Conservation (phyloP, 2,888 invertebrate genomes). For the Cenopis cana region DNA sequence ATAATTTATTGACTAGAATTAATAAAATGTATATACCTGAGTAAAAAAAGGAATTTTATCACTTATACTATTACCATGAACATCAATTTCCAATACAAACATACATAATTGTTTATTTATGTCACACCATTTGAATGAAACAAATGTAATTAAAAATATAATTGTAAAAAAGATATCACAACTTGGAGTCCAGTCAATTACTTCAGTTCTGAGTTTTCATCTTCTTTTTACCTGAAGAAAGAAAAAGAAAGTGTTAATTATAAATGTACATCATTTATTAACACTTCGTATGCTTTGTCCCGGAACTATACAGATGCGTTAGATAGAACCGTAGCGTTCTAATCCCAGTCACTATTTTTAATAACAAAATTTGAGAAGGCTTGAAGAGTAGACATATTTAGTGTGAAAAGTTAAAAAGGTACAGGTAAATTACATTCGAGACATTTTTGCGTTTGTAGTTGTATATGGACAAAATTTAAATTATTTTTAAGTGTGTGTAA, state of each 20-base stretch:
- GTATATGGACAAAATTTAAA: too few species aligned
- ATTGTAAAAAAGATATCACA: conserved; percentile 43
- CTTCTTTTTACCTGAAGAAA: conserved; percentile 14
- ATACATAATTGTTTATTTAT: conserved; percentile 45
- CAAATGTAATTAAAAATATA: conserved; percentile 50
- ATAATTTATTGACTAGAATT: conserved; percentile 52
- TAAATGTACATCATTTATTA: too few species aligned
- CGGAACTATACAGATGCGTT: too few species aligned
- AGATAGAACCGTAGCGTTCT: too few species aligned
- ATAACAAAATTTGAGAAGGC: too few species aligned
- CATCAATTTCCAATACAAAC: conserved; percentile 36
- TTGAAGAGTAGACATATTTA: too few species aligned
- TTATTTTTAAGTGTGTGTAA: too few species aligned
- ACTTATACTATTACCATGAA: conserved; percentile 52
- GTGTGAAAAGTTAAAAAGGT: too few species aligned
- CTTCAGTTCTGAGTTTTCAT: background rate
- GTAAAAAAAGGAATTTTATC: conserved; percentile 45
- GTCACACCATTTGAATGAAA: conserved; percentile 67
- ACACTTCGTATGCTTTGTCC: too few species aligned
- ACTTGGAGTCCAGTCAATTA: background rate
- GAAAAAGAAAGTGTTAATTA: background rate
- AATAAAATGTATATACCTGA: conserved; percentile 49
- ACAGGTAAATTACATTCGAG: too few species aligned
- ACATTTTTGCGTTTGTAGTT: too few species aligned
- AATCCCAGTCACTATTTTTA: too few species aligned